phyloP scores from a whole-genome alignment of 2,888 invertebrate genomes.

The Prionchulus punctatus region DNA sequence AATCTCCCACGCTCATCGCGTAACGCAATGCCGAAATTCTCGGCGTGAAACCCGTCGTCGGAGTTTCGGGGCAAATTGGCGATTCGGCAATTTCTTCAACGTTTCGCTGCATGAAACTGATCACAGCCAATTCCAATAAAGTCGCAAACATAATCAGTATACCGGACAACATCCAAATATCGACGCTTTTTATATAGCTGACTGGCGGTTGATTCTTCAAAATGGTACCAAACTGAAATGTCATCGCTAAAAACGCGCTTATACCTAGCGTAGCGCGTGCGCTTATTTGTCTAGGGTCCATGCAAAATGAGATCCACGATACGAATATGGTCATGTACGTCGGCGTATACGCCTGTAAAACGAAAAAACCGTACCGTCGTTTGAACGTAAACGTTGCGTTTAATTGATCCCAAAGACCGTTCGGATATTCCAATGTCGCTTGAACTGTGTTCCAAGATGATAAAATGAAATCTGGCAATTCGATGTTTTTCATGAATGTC shows the following conservation, averaged over 20 bases:
- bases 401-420: conserved; percentile 12
- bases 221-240: conserved; percentile 14
- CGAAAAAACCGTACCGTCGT: conserved; percentile 11
- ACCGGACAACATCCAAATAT: conserved; percentile 14
- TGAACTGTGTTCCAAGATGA: neutral
- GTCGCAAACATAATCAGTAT: conserved; percentile 12
- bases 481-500: conserved; percentile 8
- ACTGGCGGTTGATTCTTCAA: conserved; percentile 14
- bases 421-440: conserved; percentile 6
- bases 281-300: conserved; percentile 9
- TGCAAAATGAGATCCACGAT: conserved; percentile 12
- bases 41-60: neutral
- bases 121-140: conserved; percentile 12
- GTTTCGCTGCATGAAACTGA: conserved; percentile 10
- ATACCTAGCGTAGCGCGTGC: conserved; percentile 10
- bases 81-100: neutral
- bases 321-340: conserved; percentile 13
- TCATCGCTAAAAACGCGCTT: conserved; percentile 13
- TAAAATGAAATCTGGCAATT: conserved; percentile 12
- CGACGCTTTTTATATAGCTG: conserved; percentile 11
- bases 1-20: neutral
- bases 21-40: neutral
- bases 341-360: conserved; percentile 11
- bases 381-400: conserved; percentile 9
- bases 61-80: too few species aligned